phyloP scores from a whole-genome alignment of 2,888 invertebrate species.

The Pachliopta kotzebuea region DNA sequence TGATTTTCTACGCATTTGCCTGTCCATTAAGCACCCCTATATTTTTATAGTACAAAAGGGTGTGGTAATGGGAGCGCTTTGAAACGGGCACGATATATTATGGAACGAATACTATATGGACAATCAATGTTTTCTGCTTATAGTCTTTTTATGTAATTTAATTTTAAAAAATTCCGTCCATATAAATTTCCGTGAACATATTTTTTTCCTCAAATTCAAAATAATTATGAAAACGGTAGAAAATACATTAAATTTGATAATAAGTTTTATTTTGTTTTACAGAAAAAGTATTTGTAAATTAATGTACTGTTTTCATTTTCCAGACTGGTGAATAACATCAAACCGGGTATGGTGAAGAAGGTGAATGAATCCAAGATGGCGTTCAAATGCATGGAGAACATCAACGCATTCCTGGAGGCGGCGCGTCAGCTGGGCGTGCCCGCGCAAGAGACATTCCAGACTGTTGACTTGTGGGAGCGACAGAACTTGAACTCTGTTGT shows the following conservation, averaged over 20 bases:
- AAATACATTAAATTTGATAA: too few relatives aligned
- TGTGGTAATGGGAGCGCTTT: conserved; percentile 17
- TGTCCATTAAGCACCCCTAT: conserved; percentile 17
- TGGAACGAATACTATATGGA: not conserved
- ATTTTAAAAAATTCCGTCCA: not conserved
- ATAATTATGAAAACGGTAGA: too few relatives aligned
- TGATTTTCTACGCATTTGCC: not conserved
- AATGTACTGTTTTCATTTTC: conserved; percentile 37
- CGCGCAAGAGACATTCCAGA: conserved; percentile 97
- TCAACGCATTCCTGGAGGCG: conserved; percentile 94
- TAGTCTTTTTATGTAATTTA: not conserved
- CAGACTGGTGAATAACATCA: conserved; percentile 92
- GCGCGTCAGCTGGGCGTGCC: conserved; percentile 94
- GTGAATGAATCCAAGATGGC: conserved; percentile 95
- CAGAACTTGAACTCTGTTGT: conserved; percentile 98
- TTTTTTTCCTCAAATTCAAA: too few relatives aligned
- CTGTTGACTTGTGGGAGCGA: conserved; percentile 97
- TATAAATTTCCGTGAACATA: not conserved
- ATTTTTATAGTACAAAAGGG: conserved; percentile 5
- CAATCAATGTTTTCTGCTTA: not conserved
- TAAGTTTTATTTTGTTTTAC: too few relatives aligned
- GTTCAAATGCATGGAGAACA: conserved; percentile 99
- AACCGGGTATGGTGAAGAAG: conserved; percentile 93
- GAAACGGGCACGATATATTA: conserved; percentile 11
- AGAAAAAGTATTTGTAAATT: too few relatives aligned